These are phyloP conservation scores for Anhinga anhinga DNA, from an alignment of 2,113 vertebrate species.

Conservation along the genomic window DNA sequence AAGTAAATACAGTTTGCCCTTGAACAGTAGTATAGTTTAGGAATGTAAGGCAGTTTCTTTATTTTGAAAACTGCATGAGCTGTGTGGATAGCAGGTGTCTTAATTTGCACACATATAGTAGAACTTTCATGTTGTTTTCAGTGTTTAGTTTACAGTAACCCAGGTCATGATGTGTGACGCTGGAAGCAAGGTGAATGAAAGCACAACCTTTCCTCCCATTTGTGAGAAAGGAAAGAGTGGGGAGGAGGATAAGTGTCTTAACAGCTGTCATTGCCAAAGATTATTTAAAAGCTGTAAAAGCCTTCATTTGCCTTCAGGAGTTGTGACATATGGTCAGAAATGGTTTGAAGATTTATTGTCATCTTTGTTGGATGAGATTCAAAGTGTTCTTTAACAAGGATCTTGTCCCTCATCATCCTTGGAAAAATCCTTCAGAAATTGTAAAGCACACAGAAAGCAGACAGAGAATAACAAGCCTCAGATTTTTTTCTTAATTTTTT, in stretches of 20 bases:
- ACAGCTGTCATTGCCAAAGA: conserved; percentile 76
- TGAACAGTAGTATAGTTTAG: neutral
- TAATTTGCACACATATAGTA: neutral
- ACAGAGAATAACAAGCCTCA: conserved; percentile 12
- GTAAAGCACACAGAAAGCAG: conserved; percentile 37
- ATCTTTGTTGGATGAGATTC: conserved; percentile 76
- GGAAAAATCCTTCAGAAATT: conserved; percentile 75
- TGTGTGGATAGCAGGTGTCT: neutral
- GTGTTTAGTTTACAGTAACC: neutral
- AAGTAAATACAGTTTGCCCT: neutral
- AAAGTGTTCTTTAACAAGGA: conserved; percentile 75
- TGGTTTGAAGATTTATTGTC: conserved; percentile 83
- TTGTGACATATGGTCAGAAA: conserved; percentile 86
- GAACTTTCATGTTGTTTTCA: neutral
- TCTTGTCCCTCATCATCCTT: conserved; percentile 73
- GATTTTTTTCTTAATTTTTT: neutral
- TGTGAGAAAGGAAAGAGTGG: neutral
- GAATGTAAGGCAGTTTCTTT: neutral
- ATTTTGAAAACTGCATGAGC: neutral
- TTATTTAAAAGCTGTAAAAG: conserved; percentile 80
- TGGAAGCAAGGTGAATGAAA: conserved; percentile 15
- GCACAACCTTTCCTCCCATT: neutral
- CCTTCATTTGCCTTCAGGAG: conserved; percentile 80
- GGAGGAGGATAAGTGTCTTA: conserved; percentile 68
- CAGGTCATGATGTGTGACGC: neutral